Base-by-base conservation (phyloP, 2,888 invertebrate genomes). In the Caenorhabditis panamensis region DNA sequence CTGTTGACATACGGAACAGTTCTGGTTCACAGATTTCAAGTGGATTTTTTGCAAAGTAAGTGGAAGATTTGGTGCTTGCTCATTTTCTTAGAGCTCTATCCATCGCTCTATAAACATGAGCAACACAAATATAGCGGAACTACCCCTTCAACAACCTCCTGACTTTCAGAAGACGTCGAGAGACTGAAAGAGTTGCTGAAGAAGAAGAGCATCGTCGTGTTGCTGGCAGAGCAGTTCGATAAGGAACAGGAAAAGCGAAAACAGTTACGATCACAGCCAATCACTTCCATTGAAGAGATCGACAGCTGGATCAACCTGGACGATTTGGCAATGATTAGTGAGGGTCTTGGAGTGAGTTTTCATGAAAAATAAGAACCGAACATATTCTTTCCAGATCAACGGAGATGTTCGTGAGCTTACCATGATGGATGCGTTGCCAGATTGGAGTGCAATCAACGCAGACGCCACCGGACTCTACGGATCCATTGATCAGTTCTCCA, bases 361-460 rank as follows among this genome's bases (percentile, higher is more conserved):
- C 5, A 4, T 20, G 24, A 18, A n/a, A n/a, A n/a, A n/a, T n/a
- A n/a, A n/a, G n/a, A n/a, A n/a, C n/a, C n/a, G n/a, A n/a, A n/a
- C n/a, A n/a, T n/a, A n/a, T n/a, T n/a, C n/a, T 2, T 47, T 66
- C 28, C 13, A 73, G 73, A 75, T 75, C 31, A 66, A 75, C 22
- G 75, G 59, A 1, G 66, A 75, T 28, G 53, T 59, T 8, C 53
- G 66, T 0, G 61, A 66, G 1, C 31, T 75, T 47, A 66, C 44
- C 18, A 75, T 75, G 66, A 24, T 31, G 22, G 75, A 75, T 36
- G 66, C 66, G 0, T 13, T 54, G 22, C 71, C 71, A 1, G 54
- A 54, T 31, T 61, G 66, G 51, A 28, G 8, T 16, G 31, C 11
- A 8, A 16, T 58, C 20, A 37, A 58, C 47, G 61, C 24, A 11